Base-by-base conservation (phyloP, 1,140 invertebrate genomes). In the Drusus annulatus region DNA sequence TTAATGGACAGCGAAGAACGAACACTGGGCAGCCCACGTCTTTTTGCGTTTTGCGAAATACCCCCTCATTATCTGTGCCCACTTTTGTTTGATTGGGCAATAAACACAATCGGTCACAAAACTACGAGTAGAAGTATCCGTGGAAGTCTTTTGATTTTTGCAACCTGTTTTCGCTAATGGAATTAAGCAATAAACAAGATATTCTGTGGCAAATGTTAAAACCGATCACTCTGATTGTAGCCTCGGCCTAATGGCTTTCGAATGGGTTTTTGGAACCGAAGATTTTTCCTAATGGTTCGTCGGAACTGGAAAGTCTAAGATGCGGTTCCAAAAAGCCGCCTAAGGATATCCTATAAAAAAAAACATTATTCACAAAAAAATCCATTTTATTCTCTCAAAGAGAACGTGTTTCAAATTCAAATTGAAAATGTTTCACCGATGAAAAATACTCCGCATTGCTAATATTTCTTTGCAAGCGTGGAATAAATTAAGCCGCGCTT, bases 211-310 rank as follows among this genome's bases (percentile, higher is more conserved):
- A 58, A 75, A 75, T 75, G 54, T 36, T n/a, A 75, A 58, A 75
- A 75, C 71, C 23, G 71, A 58, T 58, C 52, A 56, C 54, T 75
- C 28, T 19, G 28, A 25, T 60, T 21, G 62, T 75, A 17, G 28
- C 71, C 71, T 75, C 36, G 71, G 71, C 71, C 71, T 58, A 75
- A 75, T 75, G 71, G 25, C 25, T 28, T 28, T 75, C 28, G 54
- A 75, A 75, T 75, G 71, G 21, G n/a, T 75, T 74, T 75, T 75
- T 75, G 54, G 54, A 56, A 58, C 31, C 71, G 54, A 58, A 58
- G 5, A 36, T 56, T 75, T 71, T 75, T 75, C 52, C 45, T 71
- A 71, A 71, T 71, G 50, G 50, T 23, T 45, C 8, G 10, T 45
- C 36, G 36, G 36, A 45, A 45, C 36, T 45, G 36, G 36, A 45